Percentiles rank a stretch among this genome's conserved stretches.
These are phyloP conservation scores for Xiphias gladius DNA, from an alignment of 2,113 vertebrate genomes.

Conservation along the genomic window DNA sequence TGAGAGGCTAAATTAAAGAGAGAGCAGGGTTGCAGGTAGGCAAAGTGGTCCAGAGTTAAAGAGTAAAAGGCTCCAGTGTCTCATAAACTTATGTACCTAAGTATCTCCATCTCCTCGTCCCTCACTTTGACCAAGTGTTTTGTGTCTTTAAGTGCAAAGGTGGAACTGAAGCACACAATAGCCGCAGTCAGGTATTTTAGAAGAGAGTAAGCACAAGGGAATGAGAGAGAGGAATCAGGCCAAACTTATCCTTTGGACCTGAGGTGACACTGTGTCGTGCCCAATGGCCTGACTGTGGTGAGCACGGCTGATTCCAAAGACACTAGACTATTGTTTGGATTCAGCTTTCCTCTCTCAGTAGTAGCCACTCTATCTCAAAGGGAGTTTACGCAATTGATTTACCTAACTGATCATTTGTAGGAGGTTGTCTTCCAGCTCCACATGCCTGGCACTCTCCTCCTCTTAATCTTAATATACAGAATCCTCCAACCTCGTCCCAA, in stretches of 20 bases:
- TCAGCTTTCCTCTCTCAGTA: background rate
- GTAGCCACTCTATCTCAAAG: background rate
- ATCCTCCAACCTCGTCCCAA: background rate
- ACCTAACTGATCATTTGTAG: background rate
- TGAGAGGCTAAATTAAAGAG: slow-evolving; percentile 27
- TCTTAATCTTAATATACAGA: background rate
- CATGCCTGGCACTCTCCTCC: background rate
- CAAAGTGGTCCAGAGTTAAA: slow-evolving; percentile 24
- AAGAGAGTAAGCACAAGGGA: slow-evolving; percentile 1
- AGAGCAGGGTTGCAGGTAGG: slow-evolving; percentile 3
- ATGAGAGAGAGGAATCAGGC: background rate
- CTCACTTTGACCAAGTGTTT: background rate
- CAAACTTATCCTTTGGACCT: slow-evolving; percentile 34
- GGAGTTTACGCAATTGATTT: slow-evolving; percentile 22
- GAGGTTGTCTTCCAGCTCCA: background rate
- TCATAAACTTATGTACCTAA: background rate
- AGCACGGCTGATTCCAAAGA: slow-evolving; percentile 9
- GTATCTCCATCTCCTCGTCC: background rate
- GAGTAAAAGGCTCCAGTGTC: slow-evolving; percentile 7
- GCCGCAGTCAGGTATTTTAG: slow-evolving; percentile 6
- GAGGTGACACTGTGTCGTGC: slow-evolving; percentile 1
- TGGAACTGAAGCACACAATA: slow-evolving; percentile 23
- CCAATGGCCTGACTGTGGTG: background rate
- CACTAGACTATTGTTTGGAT: background rate
- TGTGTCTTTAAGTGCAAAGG: slow-evolving; percentile 44